phyloP scores from a whole-genome alignment of 2,888 invertebrate genomes.

The Tinea semifulvella region DNA sequence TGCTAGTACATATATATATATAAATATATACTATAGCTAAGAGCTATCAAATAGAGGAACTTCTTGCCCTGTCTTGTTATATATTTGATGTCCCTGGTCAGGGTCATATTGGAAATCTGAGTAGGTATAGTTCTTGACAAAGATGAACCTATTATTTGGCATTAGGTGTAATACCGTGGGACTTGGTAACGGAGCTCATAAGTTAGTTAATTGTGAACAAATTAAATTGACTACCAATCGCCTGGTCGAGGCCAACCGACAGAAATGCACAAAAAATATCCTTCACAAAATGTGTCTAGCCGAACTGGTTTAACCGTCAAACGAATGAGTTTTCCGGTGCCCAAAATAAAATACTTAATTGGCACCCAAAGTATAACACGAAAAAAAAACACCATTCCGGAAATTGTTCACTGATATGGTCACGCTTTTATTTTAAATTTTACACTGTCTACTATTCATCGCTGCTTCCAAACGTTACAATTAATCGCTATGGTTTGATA shows the following conservation, averaged over 20 bases:
- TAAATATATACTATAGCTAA: too few relatives aligned
- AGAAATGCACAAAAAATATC: constrained; percentile 39
- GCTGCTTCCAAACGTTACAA: not conserved
- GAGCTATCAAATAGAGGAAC: too few relatives aligned
- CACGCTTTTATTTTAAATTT: not conserved
- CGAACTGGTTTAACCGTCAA: constrained; percentile 40
- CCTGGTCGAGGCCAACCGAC: constrained; percentile 18
- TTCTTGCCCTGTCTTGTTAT: too few relatives aligned
- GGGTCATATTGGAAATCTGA: too few relatives aligned
- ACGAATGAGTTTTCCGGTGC: constrained; percentile 34
- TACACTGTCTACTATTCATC: not conserved
- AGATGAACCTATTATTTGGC: too few relatives aligned
- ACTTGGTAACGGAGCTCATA: not conserved
- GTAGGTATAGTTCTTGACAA: too few relatives aligned
- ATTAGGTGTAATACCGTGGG: constrained; percentile 8
- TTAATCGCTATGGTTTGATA: not conserved
- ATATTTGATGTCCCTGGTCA: too few relatives aligned
- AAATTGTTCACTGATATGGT: constrained; percentile 8
- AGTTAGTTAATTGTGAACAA: constrained; percentile 5
- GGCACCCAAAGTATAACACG: constrained; percentile 24
- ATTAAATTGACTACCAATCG: not conserved
- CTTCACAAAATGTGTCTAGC: constrained; percentile 33
- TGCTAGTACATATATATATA: too few relatives aligned
- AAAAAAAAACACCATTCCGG: constrained; percentile 24
- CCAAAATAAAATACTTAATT: constrained; percentile 40